These are phyloP conservation scores for Dasysyrphus albostriatus DNA, from an alignment of 2,888 invertebrate genomes.

Conservation along the genomic window DNA sequence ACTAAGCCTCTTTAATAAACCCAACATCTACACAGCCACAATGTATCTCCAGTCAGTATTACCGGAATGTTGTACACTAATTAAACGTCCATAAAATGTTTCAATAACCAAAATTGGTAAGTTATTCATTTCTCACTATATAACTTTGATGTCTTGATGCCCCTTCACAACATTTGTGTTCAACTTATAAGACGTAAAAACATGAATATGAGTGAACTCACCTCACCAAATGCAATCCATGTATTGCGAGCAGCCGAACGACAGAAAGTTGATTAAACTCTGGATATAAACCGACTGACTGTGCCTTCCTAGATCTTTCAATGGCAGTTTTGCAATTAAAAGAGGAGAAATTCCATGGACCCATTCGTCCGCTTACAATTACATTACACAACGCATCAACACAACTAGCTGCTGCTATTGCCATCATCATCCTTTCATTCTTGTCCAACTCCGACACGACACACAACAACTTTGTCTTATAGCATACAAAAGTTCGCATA, in stretches of 20 bases:
- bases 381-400: conserved; percentile 10
- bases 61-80: conserved; percentile 30
- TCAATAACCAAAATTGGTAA: conserved; percentile 63
- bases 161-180: background rate
- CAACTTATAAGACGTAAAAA: background rate
- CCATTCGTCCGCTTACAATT: conserved; percentile 46
- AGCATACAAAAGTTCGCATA: too few relatives aligned
- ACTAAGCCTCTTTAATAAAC: background rate
- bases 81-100: conserved; percentile 60
- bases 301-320: conserved; percentile 44
- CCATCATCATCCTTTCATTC: background rate
- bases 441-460: background rate
- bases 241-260: background rate
- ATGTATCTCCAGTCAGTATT: conserved; percentile 18
- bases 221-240: background rate
- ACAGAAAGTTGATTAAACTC: conserved; percentile 59
- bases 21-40: background rate
- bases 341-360: conserved; percentile 54
- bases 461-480: background rate
- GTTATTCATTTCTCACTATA: conserved; percentile 48
- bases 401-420: background rate
- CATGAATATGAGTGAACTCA: background rate
- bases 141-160: background rate
- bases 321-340: conserved; percentile 63
- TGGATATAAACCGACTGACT: conserved; percentile 18